Base-by-base conservation (phyloP, 2,797 vertebrate genomes). In the Urosaurus nigricauda region DNA sequence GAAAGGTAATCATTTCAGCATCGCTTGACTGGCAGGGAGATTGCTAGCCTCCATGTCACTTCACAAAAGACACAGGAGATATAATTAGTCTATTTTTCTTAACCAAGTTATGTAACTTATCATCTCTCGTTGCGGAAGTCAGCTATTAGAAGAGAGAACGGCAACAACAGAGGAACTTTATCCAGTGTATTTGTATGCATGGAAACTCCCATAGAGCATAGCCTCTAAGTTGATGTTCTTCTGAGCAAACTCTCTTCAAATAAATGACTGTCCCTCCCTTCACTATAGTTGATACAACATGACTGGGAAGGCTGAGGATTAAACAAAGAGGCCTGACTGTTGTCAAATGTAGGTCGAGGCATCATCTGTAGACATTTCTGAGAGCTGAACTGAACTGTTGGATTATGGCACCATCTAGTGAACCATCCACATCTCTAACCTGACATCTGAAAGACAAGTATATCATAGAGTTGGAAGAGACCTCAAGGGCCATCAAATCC, bases 391-490 rank as follows among this genome's bases (percentile, higher is more conserved):
- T 77, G 32, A 77, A 83, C 58, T n/a, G 53, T 60, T 85, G 88
- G 29, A 1, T 80, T 51, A 73, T 51, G 88, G 88, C 88, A 81
- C 88, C 78, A 40, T 29, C 88, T 89, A 89, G 88, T 79, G 83
- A 40, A 29, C 32, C 32, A 0, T 60, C 82, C 8, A 37, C 17
- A 37, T 56, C 58, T 60, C 63, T 35, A 19, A 32, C 12, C 32
- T 58, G 29, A 56, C 1, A 0, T 40, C 37, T 43, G 13, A 6
- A 4, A n/a, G 29, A 26, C 53, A 56, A 29, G 5, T 3, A 43
- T 5, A 9, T 51, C 47, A 51, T 8, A 51, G 47, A 51, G 6
- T 51, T 51, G 47, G 9, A 51, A 51, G 47, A 51, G 47, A 51
- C 47, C 47, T 51, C 47, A 51, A 51, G 47, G 6, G 47, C 47